Percentiles rank a stretch among this genome's conserved stretches.
phyloP scores from a whole-genome alignment of 2,113 vertebrate genomes.

The Collichthys lucidus region DNA sequence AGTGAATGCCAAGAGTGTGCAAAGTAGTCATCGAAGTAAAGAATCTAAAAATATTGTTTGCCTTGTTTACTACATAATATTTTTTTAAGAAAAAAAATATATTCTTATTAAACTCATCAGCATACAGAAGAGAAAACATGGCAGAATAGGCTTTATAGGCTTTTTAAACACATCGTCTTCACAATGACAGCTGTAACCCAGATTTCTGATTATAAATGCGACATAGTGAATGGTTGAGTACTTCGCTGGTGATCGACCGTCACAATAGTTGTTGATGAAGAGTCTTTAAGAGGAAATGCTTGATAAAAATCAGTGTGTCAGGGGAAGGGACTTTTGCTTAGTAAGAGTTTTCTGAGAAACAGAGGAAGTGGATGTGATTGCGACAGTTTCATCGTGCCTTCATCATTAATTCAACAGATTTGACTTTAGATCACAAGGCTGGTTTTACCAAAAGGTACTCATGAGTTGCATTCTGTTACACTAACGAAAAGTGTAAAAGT shows the following conservation, averaged over 20 bases:
- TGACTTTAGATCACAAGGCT: not conserved
- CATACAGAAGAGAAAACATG: not conserved
- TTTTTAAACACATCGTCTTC: too few species aligned
- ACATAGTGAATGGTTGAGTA: not conserved
- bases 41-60: too few species aligned
- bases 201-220: not conserved
- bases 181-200: not conserved
- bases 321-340: conserved; percentile 58
- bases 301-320: conserved; percentile 27
- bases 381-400: conserved; percentile 19
- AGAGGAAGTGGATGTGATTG: conserved; percentile 62
- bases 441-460: not conserved
- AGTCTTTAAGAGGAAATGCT: conserved; percentile 15
- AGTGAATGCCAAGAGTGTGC: too few species aligned
- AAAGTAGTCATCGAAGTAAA: too few species aligned
- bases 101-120: not conserved
- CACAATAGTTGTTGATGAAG: not conserved
- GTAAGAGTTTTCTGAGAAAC: conserved; percentile 51
- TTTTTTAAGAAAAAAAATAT: too few species aligned
- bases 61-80: too few species aligned
- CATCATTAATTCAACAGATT: not conserved
- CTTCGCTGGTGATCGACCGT: not conserved
- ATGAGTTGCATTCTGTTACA: not conserved
- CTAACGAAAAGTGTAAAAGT: conserved; percentile 1
- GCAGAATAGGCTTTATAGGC: not conserved